Evolutionary conservation across 2,113 vertebrate genomes (phyloP).

Genomic region (Actenoides hombroni): DNA sequence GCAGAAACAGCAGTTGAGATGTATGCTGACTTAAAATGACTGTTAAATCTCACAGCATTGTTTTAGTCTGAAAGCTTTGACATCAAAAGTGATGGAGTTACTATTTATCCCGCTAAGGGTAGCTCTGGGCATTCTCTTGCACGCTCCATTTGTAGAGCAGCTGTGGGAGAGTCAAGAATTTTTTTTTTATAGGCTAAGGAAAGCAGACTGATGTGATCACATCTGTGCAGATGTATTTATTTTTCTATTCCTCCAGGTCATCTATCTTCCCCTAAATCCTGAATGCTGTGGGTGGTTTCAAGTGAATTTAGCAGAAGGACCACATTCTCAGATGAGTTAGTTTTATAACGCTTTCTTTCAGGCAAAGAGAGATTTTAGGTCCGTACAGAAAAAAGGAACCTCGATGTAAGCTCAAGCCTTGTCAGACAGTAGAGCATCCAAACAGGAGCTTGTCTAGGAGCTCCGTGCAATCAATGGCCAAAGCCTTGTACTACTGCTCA

Average conservation of each 20-base stretch:
- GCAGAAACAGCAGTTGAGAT: not conserved
- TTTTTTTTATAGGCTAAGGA: not conserved
- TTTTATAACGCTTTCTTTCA: not conserved
- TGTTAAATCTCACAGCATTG: fast-evolving
- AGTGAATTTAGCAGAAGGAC: not conserved
- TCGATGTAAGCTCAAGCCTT: not conserved
- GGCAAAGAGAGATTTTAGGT: not conserved
- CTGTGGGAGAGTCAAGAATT: not conserved
- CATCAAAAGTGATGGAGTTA: not conserved
- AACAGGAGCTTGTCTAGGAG: not conserved
- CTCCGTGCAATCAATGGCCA: not conserved
- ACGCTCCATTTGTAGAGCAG: not conserved
- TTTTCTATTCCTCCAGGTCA: not conserved
- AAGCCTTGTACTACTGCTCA: not conserved
- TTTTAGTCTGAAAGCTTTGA: not conserved
- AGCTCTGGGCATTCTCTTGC: not conserved
- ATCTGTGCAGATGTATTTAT: not conserved
- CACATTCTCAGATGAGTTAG: not conserved
- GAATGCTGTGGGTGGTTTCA: not conserved
- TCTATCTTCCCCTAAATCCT: not conserved
- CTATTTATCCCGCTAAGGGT: not conserved
- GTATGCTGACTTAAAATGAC: not conserved
- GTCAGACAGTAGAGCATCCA: not conserved
- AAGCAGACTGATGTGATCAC: not conserved
- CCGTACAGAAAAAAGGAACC: not conserved